Conservation (phyloP, 2,888 invertebrate species). For the Melieria omissa region DNA sequence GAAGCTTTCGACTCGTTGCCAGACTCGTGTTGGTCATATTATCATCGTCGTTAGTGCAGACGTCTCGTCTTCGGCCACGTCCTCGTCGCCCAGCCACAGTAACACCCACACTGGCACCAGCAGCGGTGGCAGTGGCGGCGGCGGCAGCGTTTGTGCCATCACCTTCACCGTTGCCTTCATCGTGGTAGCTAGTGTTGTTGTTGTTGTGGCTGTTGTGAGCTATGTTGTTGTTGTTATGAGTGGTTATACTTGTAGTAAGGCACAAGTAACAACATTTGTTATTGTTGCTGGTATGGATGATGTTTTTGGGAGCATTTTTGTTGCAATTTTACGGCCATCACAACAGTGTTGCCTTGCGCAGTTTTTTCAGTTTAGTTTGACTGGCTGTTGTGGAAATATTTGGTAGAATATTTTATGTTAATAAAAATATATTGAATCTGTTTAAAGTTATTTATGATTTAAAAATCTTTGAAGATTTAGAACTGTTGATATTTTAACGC, state of each 20-base stretch:
- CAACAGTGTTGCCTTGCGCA: too few species aligned
- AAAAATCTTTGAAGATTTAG: too few species aligned
- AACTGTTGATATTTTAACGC: too few species aligned
- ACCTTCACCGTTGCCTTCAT: slow-evolving; percentile 14
- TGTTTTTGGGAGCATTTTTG: background rate
- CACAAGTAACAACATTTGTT: slow-evolving; percentile 15
- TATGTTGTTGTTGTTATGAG: background rate
- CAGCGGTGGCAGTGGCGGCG: background rate
- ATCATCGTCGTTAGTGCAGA: too few species aligned
- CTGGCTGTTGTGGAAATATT: too few species aligned
- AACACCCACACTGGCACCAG: background rate
- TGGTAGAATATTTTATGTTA: too few species aligned
- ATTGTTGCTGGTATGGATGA: slow-evolving; percentile 2
- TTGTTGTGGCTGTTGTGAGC: slow-evolving; percentile 6
- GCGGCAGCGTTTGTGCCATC: background rate
- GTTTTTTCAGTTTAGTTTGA: too few species aligned
- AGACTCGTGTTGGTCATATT: background rate
- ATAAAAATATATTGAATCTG: too few species aligned
- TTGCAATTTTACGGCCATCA: background rate
- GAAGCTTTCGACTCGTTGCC: slow-evolving; percentile 53
- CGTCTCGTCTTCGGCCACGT: background rate
- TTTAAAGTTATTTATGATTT: too few species aligned
- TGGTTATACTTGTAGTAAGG: slow-evolving; percentile 7
- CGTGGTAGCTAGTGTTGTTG: background rate
- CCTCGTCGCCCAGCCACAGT: background rate